These are phyloP conservation scores for Trypoxylon attenuatum DNA, from an alignment of 2,888 invertebrate genomes.

Conservation along the genomic window DNA sequence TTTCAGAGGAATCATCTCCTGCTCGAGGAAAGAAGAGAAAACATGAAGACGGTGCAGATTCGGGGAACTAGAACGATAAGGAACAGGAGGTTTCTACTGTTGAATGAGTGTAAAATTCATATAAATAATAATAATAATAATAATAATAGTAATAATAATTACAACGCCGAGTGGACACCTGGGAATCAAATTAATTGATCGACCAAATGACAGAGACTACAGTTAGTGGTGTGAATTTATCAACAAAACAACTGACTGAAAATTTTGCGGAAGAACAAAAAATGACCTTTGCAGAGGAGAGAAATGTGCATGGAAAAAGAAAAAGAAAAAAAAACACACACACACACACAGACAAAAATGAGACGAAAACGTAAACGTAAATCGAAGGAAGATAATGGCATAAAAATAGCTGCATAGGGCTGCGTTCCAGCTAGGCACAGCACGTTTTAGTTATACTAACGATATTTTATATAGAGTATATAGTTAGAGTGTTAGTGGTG, in stretches of 20 bases:
- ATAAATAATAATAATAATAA: constrained; percentile 71
- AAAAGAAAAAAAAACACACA: constrained; percentile 33
- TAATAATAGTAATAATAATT: constrained; percentile 71
- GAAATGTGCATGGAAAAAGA: constrained; percentile 30
- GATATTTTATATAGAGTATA: constrained; percentile 75
- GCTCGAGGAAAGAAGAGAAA: constrained; percentile 84
- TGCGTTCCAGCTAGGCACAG: constrained; percentile 74
- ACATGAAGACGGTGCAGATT: constrained; percentile 79
- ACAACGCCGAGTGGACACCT: constrained; percentile 71
- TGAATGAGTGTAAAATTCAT: constrained; percentile 72
- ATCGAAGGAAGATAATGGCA: constrained; percentile 16
- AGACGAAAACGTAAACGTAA: constrained; percentile 35
- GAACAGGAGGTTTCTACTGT: constrained; percentile 62
- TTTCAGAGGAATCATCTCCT: constrained; percentile 75
- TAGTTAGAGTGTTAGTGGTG: constrained; percentile 73
- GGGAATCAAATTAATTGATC: constrained; percentile 73
- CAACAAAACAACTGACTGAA: constrained; percentile 65
- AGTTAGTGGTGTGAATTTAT: constrained; percentile 70
- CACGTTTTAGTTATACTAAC: constrained; percentile 74
- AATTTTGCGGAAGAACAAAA: constrained; percentile 58
- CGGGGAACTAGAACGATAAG: constrained; percentile 67
- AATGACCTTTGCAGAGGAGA: constrained; percentile 44
- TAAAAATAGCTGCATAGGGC: constrained; percentile 64
- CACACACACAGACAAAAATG: constrained; percentile 19
- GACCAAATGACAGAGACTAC: constrained; percentile 72